Evolutionary conservation across 2,113 vertebrate species (phyloP).

Genomic region (human (Homo sapiens)): GRCh38 chr2:67659501-67660000

Average conservation of each 20-base stretch:
- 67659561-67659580: neutral
- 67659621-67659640: neutral
- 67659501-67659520: slow-evolving; percentile 15
- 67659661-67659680: neutral
- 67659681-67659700: neutral
- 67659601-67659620: neutral
- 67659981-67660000: neutral
- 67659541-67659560: neutral
- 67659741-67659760: neutral
- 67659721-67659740: neutral
- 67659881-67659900: neutral
- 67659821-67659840: neutral
- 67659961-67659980: neutral
- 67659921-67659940: neutral
- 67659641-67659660: neutral
- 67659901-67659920: neutral
- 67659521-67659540: neutral
- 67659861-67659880: neutral
- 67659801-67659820: neutral
- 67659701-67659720: neutral
- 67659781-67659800: neutral
- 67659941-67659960: neutral
- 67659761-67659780: neutral
- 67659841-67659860: neutral
- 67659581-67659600: neutral